Conservation (phyloP, 2,888 invertebrate genomes). For the Allolobophora icterica region DNA sequence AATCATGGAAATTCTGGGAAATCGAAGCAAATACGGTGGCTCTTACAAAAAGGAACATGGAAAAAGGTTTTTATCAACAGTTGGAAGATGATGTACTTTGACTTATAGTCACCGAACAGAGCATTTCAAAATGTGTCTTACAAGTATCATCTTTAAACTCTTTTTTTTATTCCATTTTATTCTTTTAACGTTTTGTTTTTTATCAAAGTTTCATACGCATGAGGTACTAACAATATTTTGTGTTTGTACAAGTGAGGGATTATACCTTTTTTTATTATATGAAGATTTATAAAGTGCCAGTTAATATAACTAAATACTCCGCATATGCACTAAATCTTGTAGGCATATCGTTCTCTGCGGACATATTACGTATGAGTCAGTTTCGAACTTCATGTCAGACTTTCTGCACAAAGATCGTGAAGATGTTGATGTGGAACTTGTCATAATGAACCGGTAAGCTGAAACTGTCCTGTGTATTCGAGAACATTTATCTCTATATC, state of each 20-base stretch:
- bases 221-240: background rate
- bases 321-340: no score
- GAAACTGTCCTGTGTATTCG: background rate
- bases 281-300: no score
- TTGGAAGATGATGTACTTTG: background rate
- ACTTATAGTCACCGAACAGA: background rate
- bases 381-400: constrained; percentile 99
- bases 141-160: background rate
- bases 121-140: background rate
- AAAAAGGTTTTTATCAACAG: constrained; percentile 77
- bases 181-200: background rate
- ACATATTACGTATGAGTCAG: constrained; percentile 99
- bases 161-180: background rate
- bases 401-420: constrained; percentile 99
- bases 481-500: background rate
- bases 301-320: no score
- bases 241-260: background rate
- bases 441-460: constrained; percentile 94
- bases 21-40: constrained; percentile 99
- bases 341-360: constrained; percentile 99
- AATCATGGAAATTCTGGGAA: constrained; percentile 99
- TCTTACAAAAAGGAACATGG: constrained; percentile 99
- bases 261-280: no score
- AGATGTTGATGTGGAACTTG: constrained; percentile 99
- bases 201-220: background rate